Evolutionary conservation across 1,140 invertebrate species (phyloP).

Genomic region (Pantala flavescens): DNA sequence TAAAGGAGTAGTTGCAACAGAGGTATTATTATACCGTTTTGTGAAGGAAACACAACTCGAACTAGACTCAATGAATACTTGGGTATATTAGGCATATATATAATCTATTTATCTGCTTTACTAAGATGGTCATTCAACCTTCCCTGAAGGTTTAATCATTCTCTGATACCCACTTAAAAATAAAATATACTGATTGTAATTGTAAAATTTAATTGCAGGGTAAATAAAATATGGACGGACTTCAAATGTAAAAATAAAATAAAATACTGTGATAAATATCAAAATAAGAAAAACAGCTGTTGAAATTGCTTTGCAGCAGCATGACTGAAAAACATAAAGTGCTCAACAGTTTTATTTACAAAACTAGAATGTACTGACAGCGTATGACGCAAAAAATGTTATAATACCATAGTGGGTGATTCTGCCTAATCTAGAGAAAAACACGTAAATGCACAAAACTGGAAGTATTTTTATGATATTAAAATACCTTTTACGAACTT

Average conservation of each 20-base stretch:
- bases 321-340: background rate
- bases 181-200: background rate
- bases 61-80: background rate
- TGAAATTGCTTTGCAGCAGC: no score
- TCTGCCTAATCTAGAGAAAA: background rate
- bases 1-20: background rate
- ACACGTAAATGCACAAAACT: constrained; percentile 2
- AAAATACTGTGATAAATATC: background rate
- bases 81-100: background rate
- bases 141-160: background rate
- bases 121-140: background rate
- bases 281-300: background rate
- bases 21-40: background rate
- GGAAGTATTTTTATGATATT: background rate
- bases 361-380: background rate
- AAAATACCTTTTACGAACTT: background rate
- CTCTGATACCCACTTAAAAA: background rate
- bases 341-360: background rate
- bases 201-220: background rate
- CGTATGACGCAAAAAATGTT: no score
- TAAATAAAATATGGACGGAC: constrained; percentile 1
- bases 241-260: background rate
- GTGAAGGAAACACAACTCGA: background rate
- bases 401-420: background rate
- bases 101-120: background rate